phyloP scores from a whole-genome alignment of 1,140 invertebrate species.

The Drosophila malerkotliana region DNA sequence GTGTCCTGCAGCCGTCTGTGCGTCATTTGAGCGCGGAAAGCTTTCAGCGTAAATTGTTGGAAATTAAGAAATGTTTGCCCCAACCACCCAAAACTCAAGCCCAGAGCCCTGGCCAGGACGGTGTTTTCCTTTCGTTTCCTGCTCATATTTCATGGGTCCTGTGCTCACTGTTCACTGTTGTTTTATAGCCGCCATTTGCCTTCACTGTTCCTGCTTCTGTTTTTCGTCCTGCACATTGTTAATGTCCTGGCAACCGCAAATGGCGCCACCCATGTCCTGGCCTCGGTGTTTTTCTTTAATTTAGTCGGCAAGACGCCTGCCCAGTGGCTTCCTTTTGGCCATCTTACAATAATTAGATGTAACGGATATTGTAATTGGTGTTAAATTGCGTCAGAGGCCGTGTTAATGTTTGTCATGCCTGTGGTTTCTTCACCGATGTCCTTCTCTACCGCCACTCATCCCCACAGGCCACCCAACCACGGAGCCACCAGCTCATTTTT shows the following conservation, averaged over 20 bases:
- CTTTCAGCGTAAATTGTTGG: conserved; percentile 81
- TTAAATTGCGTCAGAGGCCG: conserved; percentile 80
- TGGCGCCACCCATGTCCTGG: conserved; percentile 55
- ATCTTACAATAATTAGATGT: conserved; percentile 83
- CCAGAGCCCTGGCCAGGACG: conserved; percentile 5
- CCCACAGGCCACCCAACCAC: no score
- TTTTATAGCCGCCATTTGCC: conserved; percentile 76
- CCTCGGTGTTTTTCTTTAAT: conserved; percentile 74
- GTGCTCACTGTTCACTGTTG: conserved; percentile 57
- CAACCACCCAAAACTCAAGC: conserved; percentile 3
- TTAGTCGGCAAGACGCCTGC: conserved; percentile 49
- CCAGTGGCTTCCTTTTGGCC: conserved; percentile 71
- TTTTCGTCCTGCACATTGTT: conserved; percentile 53
- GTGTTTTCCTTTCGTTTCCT: conserved; percentile 43
- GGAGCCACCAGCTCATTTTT: conserved; percentile 7
- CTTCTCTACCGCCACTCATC: not conserved
- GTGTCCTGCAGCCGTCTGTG: conserved; percentile 46
- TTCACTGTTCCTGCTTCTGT: conserved; percentile 26
- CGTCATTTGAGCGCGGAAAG: conserved; percentile 81
- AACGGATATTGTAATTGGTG: conserved; percentile 84
- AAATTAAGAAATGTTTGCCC: conserved; percentile 77
- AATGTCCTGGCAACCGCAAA: conserved; percentile 80
- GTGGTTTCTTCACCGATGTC: conserved; percentile 10
- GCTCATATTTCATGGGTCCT: conserved; percentile 75
- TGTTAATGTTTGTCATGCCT: conserved; percentile 66